phyloP scores from a whole-genome alignment of 1,140 invertebrate genomes.

The Helicoverpa zea region DNA sequence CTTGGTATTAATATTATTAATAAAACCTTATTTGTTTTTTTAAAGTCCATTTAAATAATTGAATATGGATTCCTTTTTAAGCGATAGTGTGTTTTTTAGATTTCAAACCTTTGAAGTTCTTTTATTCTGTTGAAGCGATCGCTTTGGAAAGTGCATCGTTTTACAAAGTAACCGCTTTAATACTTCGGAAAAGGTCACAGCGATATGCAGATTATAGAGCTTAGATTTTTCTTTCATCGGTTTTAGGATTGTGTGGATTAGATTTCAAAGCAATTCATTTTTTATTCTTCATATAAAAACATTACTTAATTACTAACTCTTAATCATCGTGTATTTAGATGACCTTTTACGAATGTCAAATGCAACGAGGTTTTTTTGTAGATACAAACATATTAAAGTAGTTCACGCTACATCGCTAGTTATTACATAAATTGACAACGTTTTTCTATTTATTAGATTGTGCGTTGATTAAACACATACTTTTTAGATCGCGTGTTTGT shows the following conservation, averaged over 20 bases:
- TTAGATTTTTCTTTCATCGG: background rate
- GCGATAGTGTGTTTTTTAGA: background rate
- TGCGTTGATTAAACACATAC: background rate
- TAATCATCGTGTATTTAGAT: background rate
- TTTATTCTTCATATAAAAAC: background rate
- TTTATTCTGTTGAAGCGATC: background rate
- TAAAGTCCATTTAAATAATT: background rate
- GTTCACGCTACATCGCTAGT: background rate
- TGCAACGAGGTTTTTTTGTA: background rate
- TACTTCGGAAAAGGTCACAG: background rate
- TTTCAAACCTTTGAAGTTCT: background rate
- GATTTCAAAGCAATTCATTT: no score
- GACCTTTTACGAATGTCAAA: conserved; percentile 23
- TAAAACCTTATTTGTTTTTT: background rate
- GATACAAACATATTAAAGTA: background rate
- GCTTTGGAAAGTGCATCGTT: conserved; percentile 1
- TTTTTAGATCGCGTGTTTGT: background rate
- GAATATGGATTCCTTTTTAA: background rate
- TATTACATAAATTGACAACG: background rate
- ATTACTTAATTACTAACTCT: conserved; percentile 3
- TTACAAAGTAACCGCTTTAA: background rate
- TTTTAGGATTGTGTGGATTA: background rate
- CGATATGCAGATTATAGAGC: background rate
- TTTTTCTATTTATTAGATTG: background rate
- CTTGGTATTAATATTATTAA: background rate